These are phyloP conservation scores for Carassius carassius DNA, from an alignment of 2,113 vertebrate genomes.

Conservation along the genomic window DNA sequence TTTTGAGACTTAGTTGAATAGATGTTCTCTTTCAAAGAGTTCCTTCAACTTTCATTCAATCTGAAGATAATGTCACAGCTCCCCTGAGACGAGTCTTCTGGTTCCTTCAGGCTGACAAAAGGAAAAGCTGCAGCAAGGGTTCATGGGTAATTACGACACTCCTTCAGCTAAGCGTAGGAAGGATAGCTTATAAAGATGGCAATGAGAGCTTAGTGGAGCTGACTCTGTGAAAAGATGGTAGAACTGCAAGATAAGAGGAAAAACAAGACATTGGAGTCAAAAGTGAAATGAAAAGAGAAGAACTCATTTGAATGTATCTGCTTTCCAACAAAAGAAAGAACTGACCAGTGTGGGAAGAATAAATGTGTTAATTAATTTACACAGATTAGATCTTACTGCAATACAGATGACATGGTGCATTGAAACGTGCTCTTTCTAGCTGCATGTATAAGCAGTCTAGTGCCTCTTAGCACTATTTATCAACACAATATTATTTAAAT, in stretches of 20 bases:
- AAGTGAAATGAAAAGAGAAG: slow-evolving; percentile 20
- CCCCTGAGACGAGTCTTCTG: background rate
- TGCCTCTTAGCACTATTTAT: background rate
- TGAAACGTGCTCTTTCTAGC: background rate
- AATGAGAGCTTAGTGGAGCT: background rate
- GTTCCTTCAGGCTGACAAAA: background rate
- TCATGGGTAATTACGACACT: slow-evolving; percentile 16
- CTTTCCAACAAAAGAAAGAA: background rate
- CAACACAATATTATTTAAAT: background rate
- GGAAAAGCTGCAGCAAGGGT: slow-evolving; percentile 1
- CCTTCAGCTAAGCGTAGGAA: slow-evolving; percentile 2
- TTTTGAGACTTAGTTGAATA: background rate
- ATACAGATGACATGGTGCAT: background rate
- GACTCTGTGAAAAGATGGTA: background rate
- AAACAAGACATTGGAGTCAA: slow-evolving; percentile 14
- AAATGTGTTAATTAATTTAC: slow-evolving; percentile 9
- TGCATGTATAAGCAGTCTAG: background rate
- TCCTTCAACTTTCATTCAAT: slow-evolving; percentile 9
- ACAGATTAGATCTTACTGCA: background rate
- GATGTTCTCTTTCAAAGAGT: slow-evolving; percentile 19
- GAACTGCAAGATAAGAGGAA: slow-evolving; percentile 23
- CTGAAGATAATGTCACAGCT: background rate
- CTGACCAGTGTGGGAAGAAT: background rate
- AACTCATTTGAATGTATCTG: background rate
- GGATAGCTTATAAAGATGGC: background rate